Conservation (phyloP, 2,113 vertebrate species). For the Montifringilla adamsi region DNA sequence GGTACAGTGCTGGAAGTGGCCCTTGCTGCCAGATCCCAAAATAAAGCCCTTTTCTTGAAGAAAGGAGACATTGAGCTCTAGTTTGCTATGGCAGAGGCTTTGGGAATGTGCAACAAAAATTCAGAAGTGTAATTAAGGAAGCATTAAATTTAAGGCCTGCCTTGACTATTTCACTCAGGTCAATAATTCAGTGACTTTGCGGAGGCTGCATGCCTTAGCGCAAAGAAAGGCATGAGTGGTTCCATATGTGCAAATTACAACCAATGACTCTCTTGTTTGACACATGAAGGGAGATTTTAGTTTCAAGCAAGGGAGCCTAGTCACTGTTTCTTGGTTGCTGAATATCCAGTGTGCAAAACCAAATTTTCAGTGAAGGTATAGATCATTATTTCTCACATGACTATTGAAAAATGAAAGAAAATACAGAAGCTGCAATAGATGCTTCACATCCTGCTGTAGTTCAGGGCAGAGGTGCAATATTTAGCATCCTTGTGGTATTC, state of each 20-base stretch:
- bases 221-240: not conserved
- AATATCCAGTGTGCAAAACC: not conserved
- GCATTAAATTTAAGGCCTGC: not conserved
- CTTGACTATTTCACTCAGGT: not conserved
- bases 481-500: not conserved
- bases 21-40: not conserved
- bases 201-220: not conserved
- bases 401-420: not conserved
- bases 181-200: not conserved
- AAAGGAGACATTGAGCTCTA: not conserved
- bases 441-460: not conserved
- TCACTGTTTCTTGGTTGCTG: not conserved
- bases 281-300: not conserved
- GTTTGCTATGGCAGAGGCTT: not conserved
- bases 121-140: not conserved
- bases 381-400: not conserved
- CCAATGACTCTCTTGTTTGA: not conserved
- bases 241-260: not conserved
- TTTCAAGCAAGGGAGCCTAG: not conserved
- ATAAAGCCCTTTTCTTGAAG: not conserved
- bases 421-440: not conserved
- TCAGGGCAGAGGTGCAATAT: not conserved
- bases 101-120: not conserved
- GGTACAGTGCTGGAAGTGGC: not conserved
- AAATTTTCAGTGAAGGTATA: not conserved